Evolutionary conservation across 2,888 invertebrate species (phyloP).

Genomic region (Nyleta sp.): DNA sequence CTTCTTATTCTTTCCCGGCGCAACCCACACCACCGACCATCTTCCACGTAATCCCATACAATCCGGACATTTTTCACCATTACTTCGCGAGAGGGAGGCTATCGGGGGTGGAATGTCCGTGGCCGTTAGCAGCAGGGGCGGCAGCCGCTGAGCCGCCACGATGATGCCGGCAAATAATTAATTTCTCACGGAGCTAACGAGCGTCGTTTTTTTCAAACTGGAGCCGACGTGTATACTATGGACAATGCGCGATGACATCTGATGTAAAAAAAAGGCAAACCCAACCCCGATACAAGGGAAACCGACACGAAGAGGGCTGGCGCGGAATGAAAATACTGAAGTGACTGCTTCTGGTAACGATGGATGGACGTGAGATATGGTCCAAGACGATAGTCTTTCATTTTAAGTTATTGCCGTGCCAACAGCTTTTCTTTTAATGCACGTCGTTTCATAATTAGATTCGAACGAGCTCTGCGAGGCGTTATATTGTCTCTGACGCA

Average conservation of each 20-base stretch:
- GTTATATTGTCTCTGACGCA: background rate
- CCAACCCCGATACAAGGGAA: constrained; percentile 67
- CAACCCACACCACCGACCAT: constrained; percentile 69
- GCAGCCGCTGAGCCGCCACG: constrained; percentile 70
- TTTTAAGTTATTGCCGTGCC: too few species aligned
- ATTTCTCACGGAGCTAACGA: constrained; percentile 82
- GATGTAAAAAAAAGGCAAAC: constrained; percentile 71
- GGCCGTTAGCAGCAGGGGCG: constrained; percentile 50
- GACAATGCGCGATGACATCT: constrained; percentile 75
- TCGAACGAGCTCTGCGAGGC: background rate
- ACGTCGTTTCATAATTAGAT: constrained; percentile 32
- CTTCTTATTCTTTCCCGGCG: constrained; percentile 80
- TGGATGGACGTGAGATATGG: constrained; percentile 53
- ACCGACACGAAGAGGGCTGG: constrained; percentile 57
- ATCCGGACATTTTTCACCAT: constrained; percentile 83
- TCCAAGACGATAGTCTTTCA: too few species aligned
- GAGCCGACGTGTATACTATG: constrained; percentile 67
- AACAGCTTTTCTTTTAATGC: constrained; percentile 43
- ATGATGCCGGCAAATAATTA: constrained; percentile 81
- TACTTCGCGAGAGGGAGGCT: constrained; percentile 72
- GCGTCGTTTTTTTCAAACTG: constrained; percentile 75
- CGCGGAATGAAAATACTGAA: constrained; percentile 53
- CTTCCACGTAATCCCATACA: constrained; percentile 79
- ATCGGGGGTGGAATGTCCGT: constrained; percentile 59
- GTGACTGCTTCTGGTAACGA: constrained; percentile 49